A percentile compares a stretch with the other conserved stretches of the same genome.
Evolutionary conservation across 2,888 invertebrate genomes (phyloP).

Genomic region (Spisula subtruncata): DNA sequence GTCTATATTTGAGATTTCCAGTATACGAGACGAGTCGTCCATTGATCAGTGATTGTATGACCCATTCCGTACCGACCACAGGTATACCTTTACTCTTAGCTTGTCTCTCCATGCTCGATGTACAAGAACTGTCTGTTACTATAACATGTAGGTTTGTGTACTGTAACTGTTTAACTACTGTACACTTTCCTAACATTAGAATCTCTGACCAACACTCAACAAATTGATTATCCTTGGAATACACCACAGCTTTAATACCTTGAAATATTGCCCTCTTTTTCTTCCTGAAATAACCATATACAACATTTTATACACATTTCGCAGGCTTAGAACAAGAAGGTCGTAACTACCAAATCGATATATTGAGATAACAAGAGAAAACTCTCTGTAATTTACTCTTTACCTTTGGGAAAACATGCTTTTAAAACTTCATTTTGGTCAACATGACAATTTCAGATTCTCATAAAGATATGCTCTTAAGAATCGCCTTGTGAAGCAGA

Average conservation of each 20-base stretch:
- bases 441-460: too few species aligned
- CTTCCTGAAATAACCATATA: slow-evolving; percentile 66
- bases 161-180: slow-evolving; percentile 73
- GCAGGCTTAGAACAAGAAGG: too few species aligned
- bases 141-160: slow-evolving; percentile 85
- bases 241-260: slow-evolving; percentile 75
- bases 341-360: too few species aligned
- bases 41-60: slow-evolving; percentile 91
- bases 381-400: too few species aligned
- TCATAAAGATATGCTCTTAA: too few species aligned
- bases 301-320: too few species aligned
- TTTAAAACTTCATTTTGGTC: too few species aligned
- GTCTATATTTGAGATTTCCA: slow-evolving; percentile 81
- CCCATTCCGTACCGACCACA: slow-evolving; percentile 91
- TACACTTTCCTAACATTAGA: slow-evolving; percentile 79
- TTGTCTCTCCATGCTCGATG: slow-evolving; percentile 89
- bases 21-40: slow-evolving; percentile 88
- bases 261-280: slow-evolving; percentile 63
- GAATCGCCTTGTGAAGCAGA: too few species aligned
- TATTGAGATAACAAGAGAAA: too few species aligned
- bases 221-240: slow-evolving; percentile 78
- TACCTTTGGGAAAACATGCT: too few species aligned
- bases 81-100: slow-evolving; percentile 90
- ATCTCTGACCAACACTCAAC: slow-evolving; percentile 81
- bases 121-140: slow-evolving; percentile 91